Evolutionary conservation across 2,113 vertebrate species (phyloP), one percentile per base, ranked within the genome.

Genomic region (Pagrus major): DNA sequence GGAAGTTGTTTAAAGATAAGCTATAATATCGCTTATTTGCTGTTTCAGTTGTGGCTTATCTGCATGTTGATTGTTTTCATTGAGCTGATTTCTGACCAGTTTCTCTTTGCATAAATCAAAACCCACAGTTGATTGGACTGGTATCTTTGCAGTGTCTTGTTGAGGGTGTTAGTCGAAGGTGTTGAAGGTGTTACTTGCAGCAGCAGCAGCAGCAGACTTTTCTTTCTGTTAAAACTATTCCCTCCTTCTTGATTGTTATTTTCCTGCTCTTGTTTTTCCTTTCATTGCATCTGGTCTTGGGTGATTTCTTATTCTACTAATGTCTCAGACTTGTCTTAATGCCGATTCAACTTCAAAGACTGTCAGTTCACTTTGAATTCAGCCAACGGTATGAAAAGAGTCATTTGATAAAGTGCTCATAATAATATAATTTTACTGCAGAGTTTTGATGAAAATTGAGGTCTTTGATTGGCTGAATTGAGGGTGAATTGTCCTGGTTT

Each of bases 161-260:
- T 60, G 31, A 51, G 16, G 18, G 18, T 54, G 47, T 55, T 31
- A 44, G 44, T 56, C 63, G 6, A 56, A 46, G 42, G 35, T n/a
- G 51, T 25, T 20, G 49, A 47, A 16, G 35, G 29, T 31, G 33
- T 31, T 52, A 16, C 46, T 12, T 18, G 37, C 63, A 75, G 83
- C 83, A 68, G 80, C 63, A 75, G 83, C 83, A 68, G 80, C 67
- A 71, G 81, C 68, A 67, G 31, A 60, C 14, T 6, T 58, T 2
- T 70, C 33, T 55, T 29, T 59, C 23, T 42, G 8, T 63, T n/a
- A 16, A 16, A 64, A 66, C 27, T 10, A 51, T 2, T 29, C 9
- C 0, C 18, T 51, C 41, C 25, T 9, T 1, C 21, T 54, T 31
- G 27, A 9, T 37, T 21, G 1, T 42, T 49, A 18, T 71, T 79